A percentile compares a stretch with the other conserved stretches of the same genome.
Evolutionary conservation across 2,888 invertebrate species (phyloP).

Genomic region (Xylota segnis): DNA sequence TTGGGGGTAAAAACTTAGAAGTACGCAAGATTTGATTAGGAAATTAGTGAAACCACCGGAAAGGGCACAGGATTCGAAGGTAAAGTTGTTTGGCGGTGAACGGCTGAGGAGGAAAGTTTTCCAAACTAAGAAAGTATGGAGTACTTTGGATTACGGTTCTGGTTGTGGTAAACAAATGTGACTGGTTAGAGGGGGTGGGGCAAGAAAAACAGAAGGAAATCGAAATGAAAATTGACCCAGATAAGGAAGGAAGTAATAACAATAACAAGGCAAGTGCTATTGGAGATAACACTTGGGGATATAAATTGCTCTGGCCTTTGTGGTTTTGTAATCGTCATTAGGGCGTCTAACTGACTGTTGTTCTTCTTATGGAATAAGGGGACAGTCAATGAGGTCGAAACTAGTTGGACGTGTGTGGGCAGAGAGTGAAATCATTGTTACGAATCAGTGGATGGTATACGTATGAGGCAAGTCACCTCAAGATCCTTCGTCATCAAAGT

Average conservation of each 20-base stretch:
- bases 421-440: not conserved
- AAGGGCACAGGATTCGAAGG: not conserved
- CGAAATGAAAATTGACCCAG: constrained; percentile 45
- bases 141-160: constrained; percentile 31
- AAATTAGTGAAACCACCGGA: constrained; percentile 43
- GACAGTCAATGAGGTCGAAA: not conserved
- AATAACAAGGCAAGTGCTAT: constrained; percentile 51
- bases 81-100: not conserved
- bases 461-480: no score
- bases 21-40: constrained; percentile 60
- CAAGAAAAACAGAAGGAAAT: constrained; percentile 3
- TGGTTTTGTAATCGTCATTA: constrained; percentile 27
- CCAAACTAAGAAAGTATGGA: constrained; percentile 1
- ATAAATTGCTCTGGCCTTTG: constrained; percentile 43
- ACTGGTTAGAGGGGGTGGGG: not conserved
- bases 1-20: constrained; percentile 11
- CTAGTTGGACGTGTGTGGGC: not conserved
- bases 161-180: constrained; percentile 25
- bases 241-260: constrained; percentile 50
- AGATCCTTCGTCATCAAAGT: no score
- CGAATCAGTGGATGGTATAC: no score
- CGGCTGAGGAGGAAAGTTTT: constrained; percentile 11
- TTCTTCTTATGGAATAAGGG: not conserved
- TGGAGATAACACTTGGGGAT: constrained; percentile 37
- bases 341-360: constrained; percentile 9